phyloP scores from a whole-genome alignment of 1,140 invertebrate genomes.

The Drosophila santomea region DNA sequence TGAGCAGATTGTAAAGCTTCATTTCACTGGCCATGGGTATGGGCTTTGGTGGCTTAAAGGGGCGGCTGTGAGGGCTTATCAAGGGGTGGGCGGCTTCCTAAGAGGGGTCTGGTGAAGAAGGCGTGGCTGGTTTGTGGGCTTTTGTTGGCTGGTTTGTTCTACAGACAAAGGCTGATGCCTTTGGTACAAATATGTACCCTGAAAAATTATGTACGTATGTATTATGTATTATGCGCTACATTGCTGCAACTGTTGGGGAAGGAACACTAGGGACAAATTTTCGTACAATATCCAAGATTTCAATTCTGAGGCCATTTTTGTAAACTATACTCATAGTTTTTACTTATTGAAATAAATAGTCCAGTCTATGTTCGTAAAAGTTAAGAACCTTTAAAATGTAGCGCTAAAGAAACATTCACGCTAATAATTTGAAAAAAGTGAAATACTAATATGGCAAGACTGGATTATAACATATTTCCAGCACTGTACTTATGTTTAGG shows the following conservation, averaged over 20 bases:
- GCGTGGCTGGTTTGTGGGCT: constrained; percentile 12
- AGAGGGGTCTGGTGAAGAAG: background rate
- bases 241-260: background rate
- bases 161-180: constrained; percentile 74
- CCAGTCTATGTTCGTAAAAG: no score
- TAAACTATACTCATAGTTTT: no score
- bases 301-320: no score
- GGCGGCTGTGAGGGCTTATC: background rate
- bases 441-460: no score
- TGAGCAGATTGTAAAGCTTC: constrained; percentile 74
- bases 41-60: background rate
- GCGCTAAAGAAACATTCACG: no score
- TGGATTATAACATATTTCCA: no score
- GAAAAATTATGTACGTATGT: constrained; percentile 39
- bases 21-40: constrained; percentile 40
- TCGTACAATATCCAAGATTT: no score
- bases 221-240: background rate
- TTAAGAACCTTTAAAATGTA: no score
- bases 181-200: constrained; percentile 58
- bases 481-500: constrained; percentile 8
- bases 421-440: no score
- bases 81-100: background rate
- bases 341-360: no score
- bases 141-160: constrained; percentile 29
- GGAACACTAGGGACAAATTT: no score